phyloP scores from a whole-genome alignment of 2,797 vertebrate genomes.

The Microchirus variegatus region DNA sequence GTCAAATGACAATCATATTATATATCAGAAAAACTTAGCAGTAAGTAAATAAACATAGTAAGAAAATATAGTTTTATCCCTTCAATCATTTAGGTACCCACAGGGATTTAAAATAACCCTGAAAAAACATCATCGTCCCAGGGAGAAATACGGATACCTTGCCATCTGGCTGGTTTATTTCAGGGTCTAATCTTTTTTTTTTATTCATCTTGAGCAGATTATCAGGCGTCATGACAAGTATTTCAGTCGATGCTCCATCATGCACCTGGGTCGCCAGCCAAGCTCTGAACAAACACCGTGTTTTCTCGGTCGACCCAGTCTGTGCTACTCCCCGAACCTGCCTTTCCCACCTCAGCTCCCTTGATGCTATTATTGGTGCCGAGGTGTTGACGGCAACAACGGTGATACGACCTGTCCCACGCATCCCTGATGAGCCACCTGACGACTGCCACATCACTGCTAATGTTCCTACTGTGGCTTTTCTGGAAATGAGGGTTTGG shows the following conservation, averaged over 20 bases:
- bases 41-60: too few species aligned
- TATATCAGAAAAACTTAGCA: too few species aligned
- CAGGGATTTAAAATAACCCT: conserved; percentile 21
- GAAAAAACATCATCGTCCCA: conserved; percentile 4
- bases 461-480: conserved; percentile 48
- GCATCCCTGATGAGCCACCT: conserved; percentile 57
- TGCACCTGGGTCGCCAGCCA: conserved; percentile 46
- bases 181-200: conserved; percentile 28
- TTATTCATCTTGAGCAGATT: conserved; percentile 37
- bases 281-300: conserved; percentile 44
- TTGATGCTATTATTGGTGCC: conserved; percentile 48
- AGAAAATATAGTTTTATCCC: too few species aligned
- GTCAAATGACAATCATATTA: too few species aligned
- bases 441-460: conserved; percentile 57
- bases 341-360: conserved; percentile 22
- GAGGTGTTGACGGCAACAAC: conserved; percentile 58
- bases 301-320: conserved; percentile 33
- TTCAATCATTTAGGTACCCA: conserved; percentile 3
- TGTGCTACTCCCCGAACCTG: background rate
- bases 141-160: conserved; percentile 6
- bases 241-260: conserved; percentile 39
- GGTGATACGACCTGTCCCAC: conserved; percentile 59
- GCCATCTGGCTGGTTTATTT: conserved; percentile 33
- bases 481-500: background rate
- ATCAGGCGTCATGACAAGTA: conserved; percentile 32